Evolutionary conservation across 2,888 invertebrate genomes (phyloP), one percentile per base, ranked within the genome.

Genomic region (Matsumyia berberina): DNA sequence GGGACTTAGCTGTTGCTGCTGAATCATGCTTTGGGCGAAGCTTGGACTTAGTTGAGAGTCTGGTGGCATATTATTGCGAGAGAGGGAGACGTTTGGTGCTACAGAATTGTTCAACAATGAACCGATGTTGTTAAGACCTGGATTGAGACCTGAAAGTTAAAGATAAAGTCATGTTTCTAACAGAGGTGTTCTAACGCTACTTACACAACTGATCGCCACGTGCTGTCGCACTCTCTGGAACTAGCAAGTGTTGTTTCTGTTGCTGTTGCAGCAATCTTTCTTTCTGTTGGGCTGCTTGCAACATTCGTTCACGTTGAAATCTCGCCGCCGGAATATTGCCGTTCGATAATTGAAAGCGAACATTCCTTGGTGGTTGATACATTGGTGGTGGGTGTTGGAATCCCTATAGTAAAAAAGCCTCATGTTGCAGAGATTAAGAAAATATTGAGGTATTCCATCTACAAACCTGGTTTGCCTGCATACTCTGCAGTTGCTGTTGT

Each of bases 51-150:
- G 92, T 90, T 94, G 92, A 58, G 93, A 93, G 86, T 93, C 93
- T 79, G 93, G 93, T 11, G 93, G 93, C 88, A 93, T 91, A 87
- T 94, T 94, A 44, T 94, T 94, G 81, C 95, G 93, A 91, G 96
- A 96, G 87, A 98, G 93, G 82, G 97, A 95, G 67, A 98, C 98
- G 92, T 98, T 98, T 70, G 97, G 97, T 86, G 97, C 96, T 69
- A 91, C 92, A 57, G 95, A 95, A 88, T 96, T 96, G 90, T 96
- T 96, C 89, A 97, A 93, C 88, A 98, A 93, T 85, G 96, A 96
- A 90, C 95, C 96, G 88, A 98, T 96, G 89, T 96, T 97, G 86
- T 90, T 90, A 35, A 91, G 88, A 86, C 90, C 90, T 60, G 92
- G 89, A 89, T 90, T 92, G 39, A 92, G 89, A 81, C 91, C 91